Evolutionary conservation across 2,113 vertebrate genomes (phyloP).

Genomic region (Neogale vison): DNA sequence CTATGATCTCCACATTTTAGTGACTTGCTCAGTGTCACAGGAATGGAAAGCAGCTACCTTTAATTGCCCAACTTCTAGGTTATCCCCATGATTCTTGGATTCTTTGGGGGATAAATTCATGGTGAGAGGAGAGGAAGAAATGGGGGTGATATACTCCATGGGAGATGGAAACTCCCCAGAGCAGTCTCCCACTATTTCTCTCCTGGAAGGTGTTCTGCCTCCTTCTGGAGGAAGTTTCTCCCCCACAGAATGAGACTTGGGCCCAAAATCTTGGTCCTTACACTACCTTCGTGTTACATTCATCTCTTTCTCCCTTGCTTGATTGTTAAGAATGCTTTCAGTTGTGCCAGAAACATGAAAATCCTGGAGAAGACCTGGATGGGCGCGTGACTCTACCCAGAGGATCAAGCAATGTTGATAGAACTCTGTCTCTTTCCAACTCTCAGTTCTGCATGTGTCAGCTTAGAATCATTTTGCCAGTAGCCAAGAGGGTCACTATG

Average conservation of each 20-base stretch:
- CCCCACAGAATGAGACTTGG: not conserved
- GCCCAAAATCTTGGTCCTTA: not conserved
- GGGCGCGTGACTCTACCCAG: not conserved
- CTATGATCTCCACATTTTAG: not conserved
- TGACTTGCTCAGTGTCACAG: not conserved
- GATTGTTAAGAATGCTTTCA: not conserved
- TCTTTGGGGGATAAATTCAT: not conserved
- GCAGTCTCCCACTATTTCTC: too few relatives aligned
- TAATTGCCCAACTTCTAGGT: not conserved
- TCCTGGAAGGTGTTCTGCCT: not conserved
- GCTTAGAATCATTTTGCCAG: not conserved
- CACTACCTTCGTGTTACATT: not conserved
- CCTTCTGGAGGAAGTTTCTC: not conserved
- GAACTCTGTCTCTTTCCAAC: not conserved
- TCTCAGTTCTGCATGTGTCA: not conserved
- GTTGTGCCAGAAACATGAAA: not conserved
- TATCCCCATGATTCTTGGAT: not conserved
- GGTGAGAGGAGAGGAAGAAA: not conserved
- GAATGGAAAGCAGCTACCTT: not conserved
- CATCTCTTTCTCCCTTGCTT: not conserved
- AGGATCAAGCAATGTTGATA: not conserved
- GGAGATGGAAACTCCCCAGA: not conserved
- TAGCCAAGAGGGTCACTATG: not conserved
- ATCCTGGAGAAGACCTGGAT: not conserved
- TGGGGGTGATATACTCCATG: not conserved